Evolutionary conservation across 2,797 vertebrate genomes (phyloP).

Genomic region (Danio choprae): DNA sequence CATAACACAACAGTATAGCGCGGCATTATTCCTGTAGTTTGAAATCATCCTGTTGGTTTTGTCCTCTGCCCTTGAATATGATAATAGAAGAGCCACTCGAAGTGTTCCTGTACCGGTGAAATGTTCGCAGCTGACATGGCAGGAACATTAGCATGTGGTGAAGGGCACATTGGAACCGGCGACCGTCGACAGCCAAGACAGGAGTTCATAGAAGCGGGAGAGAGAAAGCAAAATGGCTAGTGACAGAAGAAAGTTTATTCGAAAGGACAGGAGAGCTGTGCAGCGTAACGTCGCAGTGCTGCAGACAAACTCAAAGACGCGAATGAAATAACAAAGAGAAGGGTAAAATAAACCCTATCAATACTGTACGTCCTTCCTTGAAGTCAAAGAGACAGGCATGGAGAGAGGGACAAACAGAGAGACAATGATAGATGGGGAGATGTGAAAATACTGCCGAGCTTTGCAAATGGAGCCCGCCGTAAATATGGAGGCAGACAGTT

Average conservation of each 20-base stretch:
- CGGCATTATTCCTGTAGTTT: slow-evolving; percentile 54
- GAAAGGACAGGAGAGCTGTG: slow-evolving; percentile 28
- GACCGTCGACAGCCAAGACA: slow-evolving; percentile 21
- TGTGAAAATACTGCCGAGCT: slow-evolving; percentile 45
- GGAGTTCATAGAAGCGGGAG: slow-evolving; percentile 33
- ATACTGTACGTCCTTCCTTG: slow-evolving; percentile 39
- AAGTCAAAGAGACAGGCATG: slow-evolving; percentile 43
- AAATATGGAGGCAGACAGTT: slow-evolving; percentile 30
- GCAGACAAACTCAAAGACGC: slow-evolving; percentile 22
- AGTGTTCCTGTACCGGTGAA: slow-evolving; percentile 16
- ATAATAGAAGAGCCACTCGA: slow-evolving; percentile 49
- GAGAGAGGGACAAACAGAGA: slow-evolving; percentile 33
- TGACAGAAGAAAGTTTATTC: slow-evolving; percentile 37
- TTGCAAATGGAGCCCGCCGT: slow-evolving; percentile 19
- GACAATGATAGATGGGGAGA: slow-evolving; percentile 37
- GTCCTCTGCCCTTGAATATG: slow-evolving; percentile 62
- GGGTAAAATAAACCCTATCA: slow-evolving; percentile 50
- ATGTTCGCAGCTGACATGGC: slow-evolving; percentile 53
- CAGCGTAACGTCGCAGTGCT: slow-evolving; percentile 10
- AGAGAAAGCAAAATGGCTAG: slow-evolving; percentile 21
- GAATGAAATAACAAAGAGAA: slow-evolving; percentile 51
- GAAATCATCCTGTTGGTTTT: slow-evolving; percentile 52
- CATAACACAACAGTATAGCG: slow-evolving; percentile 37
- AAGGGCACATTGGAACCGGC: slow-evolving; percentile 51
- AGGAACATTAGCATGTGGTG: slow-evolving; percentile 56